Evolutionary conservation across 2,888 invertebrate genomes (phyloP).

Genomic region (Uropetala carovei): DNA sequence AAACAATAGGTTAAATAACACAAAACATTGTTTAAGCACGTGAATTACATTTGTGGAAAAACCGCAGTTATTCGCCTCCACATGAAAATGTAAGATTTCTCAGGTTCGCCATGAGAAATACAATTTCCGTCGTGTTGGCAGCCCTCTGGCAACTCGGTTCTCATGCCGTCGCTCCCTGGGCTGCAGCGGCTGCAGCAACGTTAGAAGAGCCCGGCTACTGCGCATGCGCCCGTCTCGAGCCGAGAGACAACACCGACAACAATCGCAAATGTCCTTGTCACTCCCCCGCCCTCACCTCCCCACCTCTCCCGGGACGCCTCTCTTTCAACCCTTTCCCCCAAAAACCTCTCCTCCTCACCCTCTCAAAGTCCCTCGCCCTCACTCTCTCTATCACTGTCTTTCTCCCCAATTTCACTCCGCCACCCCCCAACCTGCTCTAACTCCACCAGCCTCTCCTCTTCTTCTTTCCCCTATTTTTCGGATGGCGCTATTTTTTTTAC

Average conservation of each 20-base stretch:
- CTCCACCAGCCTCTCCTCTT: too few relatives aligned
- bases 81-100: too few relatives aligned
- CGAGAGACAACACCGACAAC: slow-evolving; percentile 46
- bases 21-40: too few relatives aligned
- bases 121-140: not conserved
- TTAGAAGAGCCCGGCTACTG: not conserved
- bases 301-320: not conserved
- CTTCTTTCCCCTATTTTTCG: not conserved
- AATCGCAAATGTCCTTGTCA: slow-evolving; percentile 58
- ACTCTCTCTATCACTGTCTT: not conserved
- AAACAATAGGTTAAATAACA: too few relatives aligned
- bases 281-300: not conserved
- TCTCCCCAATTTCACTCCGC: not conserved
- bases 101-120: not conserved
- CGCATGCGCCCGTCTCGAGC: slow-evolving; percentile 1
- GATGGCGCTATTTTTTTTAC: not conserved
- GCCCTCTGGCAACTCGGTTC: not conserved
- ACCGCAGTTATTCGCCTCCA: too few relatives aligned
- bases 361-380: not conserved
- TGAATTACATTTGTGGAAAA: too few relatives aligned
- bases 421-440: not conserved
- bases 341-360: not conserved
- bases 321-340: not conserved
- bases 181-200: slow-evolving; percentile 37
- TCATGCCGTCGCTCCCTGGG: not conserved